Evolutionary conservation across 2,113 vertebrate genomes (phyloP), one percentile per base, ranked within the genome.

Genomic region (Asarcornis scutulata): DNA sequence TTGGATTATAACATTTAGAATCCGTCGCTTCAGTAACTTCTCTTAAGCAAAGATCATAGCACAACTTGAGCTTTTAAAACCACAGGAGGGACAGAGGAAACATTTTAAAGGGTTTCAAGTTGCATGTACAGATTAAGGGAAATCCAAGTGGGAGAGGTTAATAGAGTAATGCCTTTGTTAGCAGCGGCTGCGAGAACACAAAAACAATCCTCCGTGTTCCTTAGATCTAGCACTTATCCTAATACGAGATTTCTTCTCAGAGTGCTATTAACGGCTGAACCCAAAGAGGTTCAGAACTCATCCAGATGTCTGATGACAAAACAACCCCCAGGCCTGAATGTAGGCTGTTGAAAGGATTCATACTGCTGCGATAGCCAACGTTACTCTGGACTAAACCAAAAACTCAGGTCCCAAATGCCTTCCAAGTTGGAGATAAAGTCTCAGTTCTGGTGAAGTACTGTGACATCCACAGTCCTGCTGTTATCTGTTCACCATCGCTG

Each of bases 11-110:
- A 83, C 73, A 40, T 88, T 92, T 42, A 44, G 58, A 86, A 86
- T 71, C 88, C 32, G 29, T 64, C 4, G 6, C 91, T 93, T 80
- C 84, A 29, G 44, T 82, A 77, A 74, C 62, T 91, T 84, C 91
- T 90, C 83, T 83, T 82, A 91, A 95, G 80, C 79, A 88, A 95
- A 93, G 93, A 94, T 93, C 58, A 84, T 32, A 86, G 91, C 58
- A 10, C 59, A 63, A 68, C 59, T 31, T 16, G 26, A 93, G 86
- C 81, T 89, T 84, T 89, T 85, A 72, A 92, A 96, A 59, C 93
- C 62, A n/a, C 86, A 42, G 81, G 78, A 91, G 64, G 59, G 29
- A 62, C 17, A 67, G 79, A 84, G 78, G 78, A 71, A 87, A 63
- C 4, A 7, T 92, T 93, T 86, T 69, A 66, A 86, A 92, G 84